These are phyloP conservation scores for Zosterops pallidus DNA, from an alignment of 2,113 vertebrate species.

Conservation along the genomic window DNA sequence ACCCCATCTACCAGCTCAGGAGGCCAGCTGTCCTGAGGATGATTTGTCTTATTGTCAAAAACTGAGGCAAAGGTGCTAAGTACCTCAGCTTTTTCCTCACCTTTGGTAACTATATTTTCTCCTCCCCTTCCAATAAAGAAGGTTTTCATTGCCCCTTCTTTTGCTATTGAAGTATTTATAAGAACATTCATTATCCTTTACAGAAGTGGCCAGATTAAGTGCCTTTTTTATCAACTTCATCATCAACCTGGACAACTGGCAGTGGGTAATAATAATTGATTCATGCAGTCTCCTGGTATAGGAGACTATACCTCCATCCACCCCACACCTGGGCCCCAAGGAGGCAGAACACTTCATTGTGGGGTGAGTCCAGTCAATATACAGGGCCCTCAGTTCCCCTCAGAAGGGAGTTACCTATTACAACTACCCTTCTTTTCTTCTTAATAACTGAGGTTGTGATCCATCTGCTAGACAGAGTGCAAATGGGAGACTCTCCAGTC, in stretches of 20 bases:
- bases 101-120: neutral
- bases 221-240: neutral
- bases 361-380: fast-evolving
- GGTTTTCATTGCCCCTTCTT: neutral
- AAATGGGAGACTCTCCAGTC: neutral
- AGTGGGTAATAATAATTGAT: neutral
- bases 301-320: too few species aligned
- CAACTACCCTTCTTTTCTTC: neutral
- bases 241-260: neutral
- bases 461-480: neutral
- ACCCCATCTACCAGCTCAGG: neutral
- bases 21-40: too few species aligned
- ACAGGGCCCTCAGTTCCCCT: too few species aligned
- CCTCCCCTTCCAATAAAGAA: neutral
- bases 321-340: neutral
- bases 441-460: neutral
- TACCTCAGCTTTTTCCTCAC: neutral
- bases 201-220: neutral
- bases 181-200: neutral
- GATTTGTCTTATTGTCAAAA: neutral
- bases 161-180: neutral
- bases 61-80: neutral
- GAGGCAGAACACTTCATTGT: neutral
- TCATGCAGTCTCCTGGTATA: neutral
- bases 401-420: neutral